phyloP scores from a whole-genome alignment of 92 coral and sea anemone species.

The Zoanthus sociatus region DNA sequence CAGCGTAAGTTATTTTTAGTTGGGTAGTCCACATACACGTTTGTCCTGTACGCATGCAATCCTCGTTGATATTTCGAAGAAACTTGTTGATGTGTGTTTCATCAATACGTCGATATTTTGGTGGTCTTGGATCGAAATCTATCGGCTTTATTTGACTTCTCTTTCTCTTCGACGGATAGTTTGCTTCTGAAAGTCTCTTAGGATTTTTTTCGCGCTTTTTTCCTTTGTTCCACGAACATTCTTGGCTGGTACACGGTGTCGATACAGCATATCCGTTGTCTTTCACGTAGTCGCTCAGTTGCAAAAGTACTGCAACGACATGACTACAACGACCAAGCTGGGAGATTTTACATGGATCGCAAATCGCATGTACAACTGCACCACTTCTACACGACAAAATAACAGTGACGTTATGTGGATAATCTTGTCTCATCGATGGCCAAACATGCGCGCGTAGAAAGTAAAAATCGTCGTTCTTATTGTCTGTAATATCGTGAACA shows the following conservation, averaged over 20 bases:
- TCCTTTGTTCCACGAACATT: slow-evolving; percentile 57
- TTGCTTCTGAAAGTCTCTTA: slow-evolving; percentile 34
- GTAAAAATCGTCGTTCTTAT: slow-evolving; percentile 22
- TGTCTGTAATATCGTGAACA: slow-evolving; percentile 52
- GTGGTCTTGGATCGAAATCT: no score
- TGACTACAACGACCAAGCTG: slow-evolving; percentile 65
- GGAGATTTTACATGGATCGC: slow-evolving; percentile 58
- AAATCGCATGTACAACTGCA: slow-evolving; percentile 57
- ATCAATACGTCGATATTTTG: no score
- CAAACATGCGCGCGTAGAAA: slow-evolving; percentile 55
- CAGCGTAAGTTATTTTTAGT: no score
- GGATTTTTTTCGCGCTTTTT: slow-evolving; percentile 55
- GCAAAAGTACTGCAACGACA: slow-evolving; percentile 44
- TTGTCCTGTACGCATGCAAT: no score
- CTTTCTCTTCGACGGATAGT: neutral
- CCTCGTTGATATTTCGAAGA: no score
- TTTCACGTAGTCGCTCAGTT: slow-evolving; percentile 39
- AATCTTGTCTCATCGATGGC: slow-evolving; percentile 51
- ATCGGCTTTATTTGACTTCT: no score
- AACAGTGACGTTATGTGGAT: slow-evolving; percentile 47
- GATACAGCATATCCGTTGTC: slow-evolving; percentile 24
- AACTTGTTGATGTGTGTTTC: no score
- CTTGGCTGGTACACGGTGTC: slow-evolving; percentile 59
- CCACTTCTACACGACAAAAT: slow-evolving; percentile 44
- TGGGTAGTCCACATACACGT: no score